A percentile compares a stretch with the other conserved stretches of the same genome.
phyloP scores from a whole-genome alignment of 2,113 vertebrate species.

The Kryptolebias marmoratus region DNA sequence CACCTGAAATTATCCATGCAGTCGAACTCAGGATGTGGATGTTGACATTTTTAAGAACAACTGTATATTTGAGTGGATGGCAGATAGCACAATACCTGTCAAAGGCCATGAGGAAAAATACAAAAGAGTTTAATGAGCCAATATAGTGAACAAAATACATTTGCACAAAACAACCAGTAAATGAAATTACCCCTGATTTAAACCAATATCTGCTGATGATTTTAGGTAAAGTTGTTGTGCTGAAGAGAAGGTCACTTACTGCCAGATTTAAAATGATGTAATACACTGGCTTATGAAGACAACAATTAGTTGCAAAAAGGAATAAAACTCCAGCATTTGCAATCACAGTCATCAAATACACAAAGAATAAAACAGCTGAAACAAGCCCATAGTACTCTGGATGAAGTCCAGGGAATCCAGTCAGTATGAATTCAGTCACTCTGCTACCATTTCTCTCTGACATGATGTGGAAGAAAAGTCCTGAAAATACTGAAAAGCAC shows the following conservation, averaged over 20 bases:
- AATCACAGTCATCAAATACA: constrained; percentile 50
- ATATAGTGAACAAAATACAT: constrained; percentile 74
- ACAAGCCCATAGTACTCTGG: constrained; percentile 46
- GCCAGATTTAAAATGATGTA: constrained; percentile 54
- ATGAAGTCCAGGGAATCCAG: constrained; percentile 67
- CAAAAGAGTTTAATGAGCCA: constrained; percentile 49
- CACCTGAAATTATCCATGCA: constrained; percentile 32
- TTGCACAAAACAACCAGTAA: constrained; percentile 66
- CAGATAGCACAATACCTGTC: constrained; percentile 72
- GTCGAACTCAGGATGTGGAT: constrained; percentile 45
- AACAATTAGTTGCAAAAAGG: constrained; percentile 32
- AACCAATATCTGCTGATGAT: constrained; percentile 65
- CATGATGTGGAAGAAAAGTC: constrained; percentile 40
- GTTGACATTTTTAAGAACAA: constrained; percentile 51
- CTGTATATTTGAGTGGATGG: constrained; percentile 62
- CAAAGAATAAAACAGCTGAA: constrained; percentile 42
- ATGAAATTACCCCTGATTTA: constrained; percentile 54
- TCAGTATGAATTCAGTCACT: constrained; percentile 54
- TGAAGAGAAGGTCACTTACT: constrained; percentile 62
- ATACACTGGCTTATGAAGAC: constrained; percentile 69
- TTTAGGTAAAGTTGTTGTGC: constrained; percentile 62
- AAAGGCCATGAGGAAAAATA: constrained; percentile 70
- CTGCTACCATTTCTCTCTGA: constrained; percentile 47
- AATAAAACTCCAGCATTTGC: constrained; percentile 24
- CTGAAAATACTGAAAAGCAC: background rate